Evolutionary conservation across 2,888 invertebrate genomes (phyloP), one percentile per base, ranked within the genome.

Genomic region (Lepidochitona cinerea): DNA sequence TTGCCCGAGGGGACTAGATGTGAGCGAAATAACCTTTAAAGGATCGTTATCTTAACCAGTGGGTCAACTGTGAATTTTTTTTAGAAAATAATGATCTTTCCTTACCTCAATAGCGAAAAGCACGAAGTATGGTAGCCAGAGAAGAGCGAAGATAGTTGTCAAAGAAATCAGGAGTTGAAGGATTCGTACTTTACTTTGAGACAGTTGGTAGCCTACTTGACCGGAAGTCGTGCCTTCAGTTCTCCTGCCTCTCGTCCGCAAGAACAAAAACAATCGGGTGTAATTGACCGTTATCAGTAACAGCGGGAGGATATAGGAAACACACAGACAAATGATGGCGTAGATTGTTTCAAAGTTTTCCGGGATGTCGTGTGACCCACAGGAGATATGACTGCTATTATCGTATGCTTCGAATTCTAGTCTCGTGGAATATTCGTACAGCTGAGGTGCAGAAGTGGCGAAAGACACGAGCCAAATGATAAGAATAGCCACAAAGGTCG

Each of bases 381-480:
- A 81, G 1, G 74, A 68, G 0, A n/a, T 70, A 7, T 49, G 49
- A 1, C 71, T 71, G 3, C 7, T 12, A 29, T 79, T 66, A 36
- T 52, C 35, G 52, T 68, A 37, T 0, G 64, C 72, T 0, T 73
- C 72, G 4, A 23, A 37, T 33, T 66, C 70, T 9, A 33, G 3
- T n/a, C 77, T 76, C 12, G 77, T 68, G 36, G 74, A 76, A 53
- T 81, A 81, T 37, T 81, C 81, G 72, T 81, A 81, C 3, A 81
- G 49, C 59, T 81, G 80, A 23, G 81, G 81, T 0, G 79, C 49
- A 0, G 80, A 77, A 9, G 75, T 52, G 18, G 65, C n/a, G 37
- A 76, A 33, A 1, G 79, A 68, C n/a, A 75, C 14, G 18, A 77
- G 12, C 81, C 81, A 81, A 14, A 78, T 74, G 26, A 53, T 41